These are phyloP conservation scores for Apogon hyalosoma DNA, from an alignment of 2,797 vertebrate genomes.

Conservation along the genomic window DNA sequence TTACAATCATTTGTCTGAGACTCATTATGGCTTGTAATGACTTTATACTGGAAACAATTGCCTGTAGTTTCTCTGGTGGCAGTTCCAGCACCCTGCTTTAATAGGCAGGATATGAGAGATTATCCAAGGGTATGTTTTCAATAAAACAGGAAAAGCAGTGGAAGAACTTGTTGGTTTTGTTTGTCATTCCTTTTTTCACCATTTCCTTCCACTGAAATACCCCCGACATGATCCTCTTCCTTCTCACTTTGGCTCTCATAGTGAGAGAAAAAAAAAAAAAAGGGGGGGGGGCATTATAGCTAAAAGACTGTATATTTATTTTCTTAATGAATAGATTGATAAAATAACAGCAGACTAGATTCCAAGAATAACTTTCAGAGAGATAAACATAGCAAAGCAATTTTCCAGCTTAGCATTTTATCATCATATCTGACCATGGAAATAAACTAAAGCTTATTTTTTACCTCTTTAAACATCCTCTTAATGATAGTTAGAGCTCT, in stretches of 20 bases:
- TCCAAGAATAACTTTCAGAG: slow-evolving; percentile 31
- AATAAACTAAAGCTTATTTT: slow-evolving; percentile 28
- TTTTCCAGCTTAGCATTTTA: slow-evolving; percentile 6
- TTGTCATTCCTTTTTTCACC: slow-evolving; percentile 23
- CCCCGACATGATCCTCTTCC: slow-evolving; percentile 8
- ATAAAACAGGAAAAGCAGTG: slow-evolving; percentile 69
- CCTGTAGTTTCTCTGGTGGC: slow-evolving; percentile 57
- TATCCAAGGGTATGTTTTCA: slow-evolving; percentile 76
- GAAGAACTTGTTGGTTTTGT: slow-evolving; percentile 37
- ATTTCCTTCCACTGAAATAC: slow-evolving; percentile 28
- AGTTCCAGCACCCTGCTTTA: slow-evolving; percentile 60
- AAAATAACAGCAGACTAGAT: background rate
- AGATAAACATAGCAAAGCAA: slow-evolving; percentile 8
- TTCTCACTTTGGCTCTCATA: slow-evolving; percentile 32
- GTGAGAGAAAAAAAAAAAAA: background rate
- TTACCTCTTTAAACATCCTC: slow-evolving; percentile 33
- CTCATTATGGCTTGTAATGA: slow-evolving; percentile 70
- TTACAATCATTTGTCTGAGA: slow-evolving; percentile 59
- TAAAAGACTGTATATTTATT: slow-evolving; percentile 31
- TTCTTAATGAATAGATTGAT: slow-evolving; percentile 14
- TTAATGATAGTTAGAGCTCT: slow-evolving; percentile 33
- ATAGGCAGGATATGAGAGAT: slow-evolving; percentile 75
- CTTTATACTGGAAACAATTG: slow-evolving; percentile 76
- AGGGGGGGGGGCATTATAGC: background rate
- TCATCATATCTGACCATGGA: slow-evolving; percentile 28